Evolutionary conservation across 1,140 invertebrate genomes (phyloP).

Genomic region (Microplitis demolitor): DNA sequence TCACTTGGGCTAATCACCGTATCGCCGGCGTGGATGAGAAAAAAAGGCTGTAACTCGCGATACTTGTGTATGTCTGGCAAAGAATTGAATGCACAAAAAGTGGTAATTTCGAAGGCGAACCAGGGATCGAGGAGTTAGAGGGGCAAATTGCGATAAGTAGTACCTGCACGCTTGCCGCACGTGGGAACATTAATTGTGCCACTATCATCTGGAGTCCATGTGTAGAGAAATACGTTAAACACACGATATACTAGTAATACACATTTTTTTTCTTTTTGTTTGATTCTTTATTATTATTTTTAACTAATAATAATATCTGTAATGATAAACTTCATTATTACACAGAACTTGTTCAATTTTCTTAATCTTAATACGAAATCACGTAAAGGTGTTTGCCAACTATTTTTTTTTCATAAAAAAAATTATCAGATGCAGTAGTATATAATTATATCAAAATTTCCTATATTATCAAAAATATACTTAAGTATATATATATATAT

Average conservation of each 20-base stretch:
- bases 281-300: neutral
- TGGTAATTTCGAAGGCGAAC: slow-evolving; percentile 21
- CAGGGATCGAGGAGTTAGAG: neutral
- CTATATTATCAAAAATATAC: no score
- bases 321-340: neutral
- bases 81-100: slow-evolving; percentile 26
- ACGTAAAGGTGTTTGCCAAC: no score
- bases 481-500: no score
- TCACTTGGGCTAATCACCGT: slow-evolving; percentile 10
- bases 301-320: neutral
- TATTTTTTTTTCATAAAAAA: no score
- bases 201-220: slow-evolving; percentile 17
- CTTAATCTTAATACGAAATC: no score
- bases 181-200: slow-evolving; percentile 29
- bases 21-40: slow-evolving; percentile 17
- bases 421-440: no score
- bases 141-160: slow-evolving; percentile 29
- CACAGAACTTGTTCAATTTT: neutral
- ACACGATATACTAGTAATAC: neutral
- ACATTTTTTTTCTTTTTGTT: neutral
- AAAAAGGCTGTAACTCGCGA: slow-evolving; percentile 12
- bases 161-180: slow-evolving; percentile 21
- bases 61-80: neutral
- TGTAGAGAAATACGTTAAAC: neutral
- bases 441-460: no score